A percentile compares a stretch with the other conserved stretches of the same genome.
Conservation (phyloP, 2,113 vertebrate species). For the Equus przewalskii region DNA sequence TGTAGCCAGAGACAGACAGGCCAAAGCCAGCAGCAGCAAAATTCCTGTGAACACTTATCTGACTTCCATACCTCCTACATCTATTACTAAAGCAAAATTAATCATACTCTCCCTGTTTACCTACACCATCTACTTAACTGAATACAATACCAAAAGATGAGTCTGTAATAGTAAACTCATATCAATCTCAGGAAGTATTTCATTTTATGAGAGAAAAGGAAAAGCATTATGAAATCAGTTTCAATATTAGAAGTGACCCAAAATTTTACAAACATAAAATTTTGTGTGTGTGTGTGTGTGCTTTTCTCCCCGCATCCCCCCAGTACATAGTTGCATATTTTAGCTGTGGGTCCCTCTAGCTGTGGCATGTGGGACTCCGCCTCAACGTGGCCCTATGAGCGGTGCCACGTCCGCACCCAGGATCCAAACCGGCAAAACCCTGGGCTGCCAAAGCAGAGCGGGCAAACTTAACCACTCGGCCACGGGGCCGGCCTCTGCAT, state of each 20-base stretch:
- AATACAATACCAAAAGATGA: neutral
- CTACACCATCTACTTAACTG: neutral
- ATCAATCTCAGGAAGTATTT: constrained; percentile 6
- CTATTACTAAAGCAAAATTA: constrained; percentile 13
- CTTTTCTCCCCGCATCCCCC: too few species aligned
- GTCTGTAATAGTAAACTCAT: neutral
- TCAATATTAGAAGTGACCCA: neutral
- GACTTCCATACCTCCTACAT: neutral
- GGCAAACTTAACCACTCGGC: too few species aligned
- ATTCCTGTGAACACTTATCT: neutral
- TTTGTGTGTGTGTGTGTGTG: too few species aligned
- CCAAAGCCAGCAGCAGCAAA: neutral
- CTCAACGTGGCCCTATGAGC: too few species aligned
- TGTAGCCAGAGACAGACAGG: neutral
- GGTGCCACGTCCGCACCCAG: too few species aligned
- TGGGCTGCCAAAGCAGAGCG: too few species aligned
- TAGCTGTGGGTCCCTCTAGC: too few species aligned
- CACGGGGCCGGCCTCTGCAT: neutral
- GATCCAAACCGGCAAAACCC: too few species aligned
- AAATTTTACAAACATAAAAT: constrained; percentile 40
- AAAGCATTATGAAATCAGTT: neutral
- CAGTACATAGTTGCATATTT: too few species aligned
- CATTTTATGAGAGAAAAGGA: constrained; percentile 10
- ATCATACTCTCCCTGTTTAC: neutral
- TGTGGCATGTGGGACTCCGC: too few species aligned